Conservation (phyloP, 2,113 vertebrate genomes). For the Diadophis punctatus region DNA sequence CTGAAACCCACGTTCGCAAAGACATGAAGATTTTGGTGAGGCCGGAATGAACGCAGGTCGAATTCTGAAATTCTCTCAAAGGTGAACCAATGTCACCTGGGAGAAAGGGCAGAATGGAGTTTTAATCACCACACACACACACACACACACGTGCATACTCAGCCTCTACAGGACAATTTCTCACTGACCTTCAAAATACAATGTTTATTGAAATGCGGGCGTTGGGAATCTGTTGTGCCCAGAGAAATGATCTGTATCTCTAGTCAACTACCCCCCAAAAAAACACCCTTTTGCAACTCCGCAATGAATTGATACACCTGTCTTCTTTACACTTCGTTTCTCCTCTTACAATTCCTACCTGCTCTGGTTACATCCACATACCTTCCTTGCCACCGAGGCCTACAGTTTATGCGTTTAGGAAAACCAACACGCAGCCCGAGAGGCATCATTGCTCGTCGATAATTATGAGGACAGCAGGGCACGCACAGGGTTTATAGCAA, state of each 20-base stretch:
- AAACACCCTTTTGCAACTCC: neutral
- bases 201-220: neutral
- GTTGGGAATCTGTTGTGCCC: neutral
- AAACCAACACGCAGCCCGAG: neutral
- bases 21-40: neutral
- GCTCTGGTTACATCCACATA: neutral
- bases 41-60: neutral
- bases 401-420: neutral
- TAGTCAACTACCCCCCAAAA: neutral
- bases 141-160: neutral
- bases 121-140: neutral
- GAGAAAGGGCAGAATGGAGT: neutral
- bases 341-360: neutral
- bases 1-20: neutral
- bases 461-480: neutral
- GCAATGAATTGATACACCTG: neutral
- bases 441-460: neutral
- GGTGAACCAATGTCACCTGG: neutral
- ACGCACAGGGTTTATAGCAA: neutral
- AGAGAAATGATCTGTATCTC: neutral
- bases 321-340: neutral
- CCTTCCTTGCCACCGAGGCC: neutral
- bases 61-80: too few species aligned
- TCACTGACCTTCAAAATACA: neutral
- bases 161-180: neutral